A percentile compares a stretch with the other conserved stretches of the same genome.
Conservation (phyloP, 2,888 invertebrate genomes). For the Platerodrilus igneus region DNA sequence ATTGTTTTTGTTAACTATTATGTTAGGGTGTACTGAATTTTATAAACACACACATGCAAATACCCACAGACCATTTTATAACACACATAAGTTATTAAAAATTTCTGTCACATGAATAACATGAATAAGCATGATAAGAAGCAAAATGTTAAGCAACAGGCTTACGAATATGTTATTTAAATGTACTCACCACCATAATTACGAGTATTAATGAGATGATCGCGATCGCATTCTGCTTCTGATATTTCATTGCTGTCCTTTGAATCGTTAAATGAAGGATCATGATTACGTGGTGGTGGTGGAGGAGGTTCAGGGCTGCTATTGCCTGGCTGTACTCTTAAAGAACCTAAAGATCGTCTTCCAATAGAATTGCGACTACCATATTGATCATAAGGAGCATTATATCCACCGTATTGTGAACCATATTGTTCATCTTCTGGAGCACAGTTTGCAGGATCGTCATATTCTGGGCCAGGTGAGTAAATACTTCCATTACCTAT, state of each 20-base stretch:
- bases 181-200: slow-evolving; percentile 74
- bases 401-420: slow-evolving; percentile 73
- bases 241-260: slow-evolving; percentile 93
- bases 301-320: slow-evolving; percentile 60
- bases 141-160: slow-evolving; percentile 17
- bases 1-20: too few relatives aligned
- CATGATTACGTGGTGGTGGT: slow-evolving; percentile 81
- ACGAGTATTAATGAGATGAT: slow-evolving; percentile 69
- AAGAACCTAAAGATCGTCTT: slow-evolving; percentile 48
- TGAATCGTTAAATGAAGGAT: slow-evolving; percentile 83
- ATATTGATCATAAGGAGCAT: slow-evolving; percentile 86
- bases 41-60: too few relatives aligned
- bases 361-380: slow-evolving; percentile 82
- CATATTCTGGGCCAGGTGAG: slow-evolving; percentile 82
- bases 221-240: slow-evolving; percentile 88
- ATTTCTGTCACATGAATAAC: too few relatives aligned
- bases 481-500: slow-evolving; percentile 77
- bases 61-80: too few relatives aligned
- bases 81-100: too few relatives aligned
- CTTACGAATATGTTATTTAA: background rate
- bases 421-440: slow-evolving; percentile 90
- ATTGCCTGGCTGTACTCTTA: slow-evolving; percentile 56
- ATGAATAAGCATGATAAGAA: slow-evolving; percentile 13
- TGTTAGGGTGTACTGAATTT: too few relatives aligned
- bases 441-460: slow-evolving; percentile 88